Conservation (phyloP, 2,888 invertebrate genomes). For the Acanthosepion pharaonis region DNA sequence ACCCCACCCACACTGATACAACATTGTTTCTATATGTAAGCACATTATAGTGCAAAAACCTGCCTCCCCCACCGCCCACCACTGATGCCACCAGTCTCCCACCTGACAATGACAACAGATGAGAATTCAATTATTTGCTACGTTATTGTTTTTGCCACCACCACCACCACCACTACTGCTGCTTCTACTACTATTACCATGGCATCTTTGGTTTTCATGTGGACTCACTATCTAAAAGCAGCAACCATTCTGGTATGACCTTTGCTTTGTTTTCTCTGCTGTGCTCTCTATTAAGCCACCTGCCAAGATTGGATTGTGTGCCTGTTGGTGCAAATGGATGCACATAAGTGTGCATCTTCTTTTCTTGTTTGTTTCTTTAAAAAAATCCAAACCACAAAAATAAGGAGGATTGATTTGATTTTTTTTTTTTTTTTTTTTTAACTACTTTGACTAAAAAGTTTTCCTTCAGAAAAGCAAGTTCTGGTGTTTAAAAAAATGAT, state of each 20-base stretch:
- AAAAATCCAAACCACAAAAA: neutral
- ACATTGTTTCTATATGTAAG: neutral
- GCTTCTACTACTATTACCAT: too few relatives aligned
- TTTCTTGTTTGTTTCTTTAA: neutral
- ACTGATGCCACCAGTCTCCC: too few relatives aligned
- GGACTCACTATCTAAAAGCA: neutral
- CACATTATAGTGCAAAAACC: too few relatives aligned
- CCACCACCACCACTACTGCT: too few relatives aligned
- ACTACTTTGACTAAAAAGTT: neutral
- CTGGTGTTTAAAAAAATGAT: neutral
- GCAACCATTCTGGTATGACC: neutral
- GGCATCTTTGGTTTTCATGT: too few relatives aligned
- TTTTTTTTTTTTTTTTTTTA: neutral
- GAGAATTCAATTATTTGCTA: too few relatives aligned
- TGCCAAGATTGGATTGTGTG: neutral
- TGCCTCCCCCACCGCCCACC: too few relatives aligned
- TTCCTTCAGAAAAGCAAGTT: neutral
- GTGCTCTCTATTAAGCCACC: neutral
- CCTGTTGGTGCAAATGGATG: neutral
- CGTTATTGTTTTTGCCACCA: too few relatives aligned
- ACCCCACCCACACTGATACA: neutral
- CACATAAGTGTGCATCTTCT: neutral
- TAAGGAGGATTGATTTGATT: neutral
- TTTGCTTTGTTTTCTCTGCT: neutral
- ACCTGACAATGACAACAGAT: too few relatives aligned